Conservation (phyloP, 2,113 vertebrate genomes). For the Jaculus jaculus region DNA sequence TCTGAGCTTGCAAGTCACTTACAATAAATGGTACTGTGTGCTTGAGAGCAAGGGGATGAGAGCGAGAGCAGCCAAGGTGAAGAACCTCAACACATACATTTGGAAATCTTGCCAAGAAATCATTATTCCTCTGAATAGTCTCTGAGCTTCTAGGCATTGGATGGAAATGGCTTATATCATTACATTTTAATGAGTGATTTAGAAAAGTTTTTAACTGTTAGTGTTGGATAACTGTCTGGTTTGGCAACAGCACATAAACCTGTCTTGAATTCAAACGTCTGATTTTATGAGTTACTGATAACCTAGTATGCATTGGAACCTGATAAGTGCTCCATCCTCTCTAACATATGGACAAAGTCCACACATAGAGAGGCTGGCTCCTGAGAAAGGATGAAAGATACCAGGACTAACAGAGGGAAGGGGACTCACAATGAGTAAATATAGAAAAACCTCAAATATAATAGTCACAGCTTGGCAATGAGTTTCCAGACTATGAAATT, state of each 20-base stretch:
- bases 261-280: constrained; percentile 69
- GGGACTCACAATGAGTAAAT: constrained; percentile 84
- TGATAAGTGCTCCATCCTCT: constrained; percentile 82
- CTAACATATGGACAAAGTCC: constrained; percentile 81
- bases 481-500: constrained; percentile 82
- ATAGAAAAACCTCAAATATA: constrained; percentile 84
- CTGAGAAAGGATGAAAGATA: constrained; percentile 82
- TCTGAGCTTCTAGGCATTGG: constrained; percentile 34
- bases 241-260: constrained; percentile 81
- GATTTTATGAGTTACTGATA: constrained; percentile 79
- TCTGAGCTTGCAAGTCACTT: constrained; percentile 54
- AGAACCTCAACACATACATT: constrained; percentile 76
- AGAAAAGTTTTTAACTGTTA: constrained; percentile 62
- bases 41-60: constrained; percentile 46
- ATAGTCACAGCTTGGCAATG: constrained; percentile 81
- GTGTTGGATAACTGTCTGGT: constrained; percentile 64
- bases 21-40: constrained; percentile 50
- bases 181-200: constrained; percentile 62
- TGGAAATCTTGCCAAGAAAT: constrained; percentile 77
- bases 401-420: constrained; percentile 80
- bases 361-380: constrained; percentile 79
- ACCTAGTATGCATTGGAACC: constrained; percentile 86
- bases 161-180: constrained; percentile 53
- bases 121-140: constrained; percentile 61
- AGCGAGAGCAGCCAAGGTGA: constrained; percentile 67